Percentiles rank a stretch among this genome's conserved stretches.
phyloP scores from a whole-genome alignment of 1,140 invertebrate species.

The Mamestra configurata region DNA sequence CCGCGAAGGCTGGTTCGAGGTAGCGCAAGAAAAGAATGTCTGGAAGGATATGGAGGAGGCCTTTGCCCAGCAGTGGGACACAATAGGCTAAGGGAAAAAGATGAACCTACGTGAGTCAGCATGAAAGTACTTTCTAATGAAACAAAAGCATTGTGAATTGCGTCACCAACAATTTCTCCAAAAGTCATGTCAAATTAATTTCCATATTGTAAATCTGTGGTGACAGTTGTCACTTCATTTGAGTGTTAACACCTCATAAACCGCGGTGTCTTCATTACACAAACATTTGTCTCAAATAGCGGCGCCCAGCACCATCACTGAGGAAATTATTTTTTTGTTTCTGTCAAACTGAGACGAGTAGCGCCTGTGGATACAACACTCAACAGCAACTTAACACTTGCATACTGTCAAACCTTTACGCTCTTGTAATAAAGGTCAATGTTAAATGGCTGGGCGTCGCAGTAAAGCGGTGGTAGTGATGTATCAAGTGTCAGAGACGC shows the following conservation, averaged over 20 bases:
- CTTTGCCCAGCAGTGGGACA: too few relatives aligned
- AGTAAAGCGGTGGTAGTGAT: slow-evolving; percentile 23
- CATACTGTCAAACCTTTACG: not conserved
- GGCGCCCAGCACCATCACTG: slow-evolving; percentile 43
- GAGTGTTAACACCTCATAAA: slow-evolving; percentile 8
- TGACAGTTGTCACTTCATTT: slow-evolving; percentile 11
- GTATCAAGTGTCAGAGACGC: slow-evolving; percentile 73
- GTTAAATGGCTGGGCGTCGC: not conserved
- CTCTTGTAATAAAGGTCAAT: not conserved
- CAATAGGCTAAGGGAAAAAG: too few relatives aligned
- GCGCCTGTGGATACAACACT: slow-evolving; percentile 59
- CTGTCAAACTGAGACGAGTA: slow-evolving; percentile 62
- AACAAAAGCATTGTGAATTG: not conserved
- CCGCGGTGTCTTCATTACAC: slow-evolving; percentile 58
- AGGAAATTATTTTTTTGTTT: slow-evolving; percentile 69
- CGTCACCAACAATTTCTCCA: not conserved
- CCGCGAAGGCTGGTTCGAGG: too few relatives aligned
- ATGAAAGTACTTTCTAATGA: too few relatives aligned
- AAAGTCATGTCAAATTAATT: not conserved
- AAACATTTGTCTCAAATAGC: slow-evolving; percentile 57
- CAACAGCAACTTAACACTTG: slow-evolving; percentile 10
- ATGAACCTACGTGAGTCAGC: too few relatives aligned
- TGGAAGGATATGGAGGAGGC: too few relatives aligned
- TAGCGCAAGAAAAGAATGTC: too few relatives aligned
- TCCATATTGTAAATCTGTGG: slow-evolving; percentile 16